Base-by-base conservation (phyloP, 2,888 invertebrate species). In the Acrobasis repandana region DNA sequence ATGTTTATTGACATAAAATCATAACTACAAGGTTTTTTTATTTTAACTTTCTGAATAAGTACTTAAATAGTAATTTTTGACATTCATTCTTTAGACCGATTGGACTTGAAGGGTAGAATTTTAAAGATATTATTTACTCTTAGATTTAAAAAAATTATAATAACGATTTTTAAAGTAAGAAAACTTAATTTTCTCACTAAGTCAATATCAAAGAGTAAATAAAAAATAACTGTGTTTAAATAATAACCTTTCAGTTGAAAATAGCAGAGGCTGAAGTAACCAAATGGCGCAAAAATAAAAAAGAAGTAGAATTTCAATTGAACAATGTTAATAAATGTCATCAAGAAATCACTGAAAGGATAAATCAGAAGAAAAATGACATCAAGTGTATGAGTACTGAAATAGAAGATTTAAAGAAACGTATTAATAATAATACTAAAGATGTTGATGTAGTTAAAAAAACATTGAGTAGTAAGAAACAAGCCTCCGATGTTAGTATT, bases 231-330 rank as follows among this genome's bases (percentile, higher is more conserved):
- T 14, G 14, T 14, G n/a, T 43, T 3, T 5, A n/a, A n/a, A 1
- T 36, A 28, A 10, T 18, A 20, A 46, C 3, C 28, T 75, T 76
- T 38, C 58, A 91, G 90, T 64, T 88, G 9, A 80, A 75, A 65
- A 79, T 83, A 65, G 71, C 82, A 43, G 90, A 90, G 62, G 54
- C 60, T 16, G 86, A 80, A 65, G 67, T 70, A 36, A 66, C 62
- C 6, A 89, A 86, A 72, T 91, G 90, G 90, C 83, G 85, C 0
- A 85, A 82, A 67, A 84, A 79, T 60, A 85, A 81, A 58, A 86
- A 83, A 67, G 88, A 90, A 38, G 61, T 90, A 34, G 88, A 90
- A 65, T 69, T 73, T 9, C 76, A 90, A 77, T 36, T 85, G 50
- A 65, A 61, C n/a, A 78, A 68, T 46, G 58, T 89, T 10, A 68